Base-by-base conservation (phyloP, 2,888 invertebrate genomes). In the Urechis unicinctus region DNA sequence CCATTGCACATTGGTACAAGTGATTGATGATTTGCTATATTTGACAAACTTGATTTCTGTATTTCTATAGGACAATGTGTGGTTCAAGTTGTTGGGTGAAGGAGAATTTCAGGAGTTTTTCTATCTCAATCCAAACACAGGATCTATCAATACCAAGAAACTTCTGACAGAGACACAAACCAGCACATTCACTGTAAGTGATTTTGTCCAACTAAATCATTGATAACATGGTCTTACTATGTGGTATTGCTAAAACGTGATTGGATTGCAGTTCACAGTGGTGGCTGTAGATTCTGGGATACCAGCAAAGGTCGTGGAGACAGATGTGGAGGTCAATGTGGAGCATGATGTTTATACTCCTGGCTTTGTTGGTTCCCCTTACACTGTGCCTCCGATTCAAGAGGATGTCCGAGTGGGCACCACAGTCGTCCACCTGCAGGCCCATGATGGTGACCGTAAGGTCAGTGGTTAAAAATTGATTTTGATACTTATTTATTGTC, bases 71-170 rank as follows among this genome's bases (percentile, higher is more conserved):
- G 58, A 58, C 21, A 25, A 28, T 22, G 28, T 58, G 17, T 24
- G 47, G 13, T 58, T 26, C 52, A 4, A 25, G 28, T 17, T 58
- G 48, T n/a, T 42, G 25, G 55, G 53, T 22, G 55, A 58, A 4
- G 61, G 61, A 9, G 61, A 66, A 13, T 61, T 65, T 6, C 64
- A 61, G 26, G 53, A 56, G 45, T 69, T 61, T 52, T 73, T 72
- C 66, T 71, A 70, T 53, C 53, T 72, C 5, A 70, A 68, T 26
- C 67, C 70, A 49, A 60, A 58, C n/a, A 66, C 69, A n/a, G 73
- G 72, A 2, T 29, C 56, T 6, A 59, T 73, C 22, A 66, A 67
- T 17, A 64, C 71, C 17, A 58, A 58, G 22, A 63, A 68, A 44
- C 63, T 72, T 22, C 53, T 60, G 24, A 64, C 63, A 26, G 67